These are phyloP conservation scores for Chlorospingus flavigularis DNA, from an alignment of 2,797 vertebrate species.

Conservation along the genomic window DNA sequence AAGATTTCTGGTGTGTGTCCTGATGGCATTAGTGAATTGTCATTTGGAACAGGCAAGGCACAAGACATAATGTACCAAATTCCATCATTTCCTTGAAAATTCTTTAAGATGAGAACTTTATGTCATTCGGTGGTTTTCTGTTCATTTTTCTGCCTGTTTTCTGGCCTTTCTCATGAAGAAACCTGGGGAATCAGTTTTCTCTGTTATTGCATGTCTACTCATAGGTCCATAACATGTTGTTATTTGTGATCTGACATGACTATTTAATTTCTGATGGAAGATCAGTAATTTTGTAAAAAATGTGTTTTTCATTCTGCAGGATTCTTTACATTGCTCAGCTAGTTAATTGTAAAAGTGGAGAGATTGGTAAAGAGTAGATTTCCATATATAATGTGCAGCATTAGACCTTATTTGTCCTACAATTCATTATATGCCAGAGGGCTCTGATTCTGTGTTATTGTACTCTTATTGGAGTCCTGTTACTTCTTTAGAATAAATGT, in stretches of 20 bases:
- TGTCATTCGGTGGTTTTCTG: neutral
- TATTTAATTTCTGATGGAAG: neutral
- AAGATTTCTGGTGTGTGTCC: neutral
- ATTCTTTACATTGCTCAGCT: neutral
- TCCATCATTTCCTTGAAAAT: neutral
- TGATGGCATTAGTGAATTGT: neutral
- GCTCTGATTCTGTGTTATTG: neutral
- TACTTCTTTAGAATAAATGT: neutral
- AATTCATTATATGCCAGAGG: neutral
- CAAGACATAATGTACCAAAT: neutral
- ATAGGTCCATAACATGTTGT: neutral
- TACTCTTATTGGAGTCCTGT: neutral
- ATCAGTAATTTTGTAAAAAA: neutral
- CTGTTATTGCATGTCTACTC: neutral
- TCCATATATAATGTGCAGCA: neutral
- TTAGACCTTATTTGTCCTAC: neutral
- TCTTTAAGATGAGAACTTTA: neutral
- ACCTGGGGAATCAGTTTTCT: neutral
- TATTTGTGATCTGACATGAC: neutral
- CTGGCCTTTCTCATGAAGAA: neutral
- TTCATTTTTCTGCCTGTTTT: neutral
- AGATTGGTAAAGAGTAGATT: neutral
- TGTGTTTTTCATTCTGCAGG: neutral
- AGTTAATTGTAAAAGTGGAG: neutral
- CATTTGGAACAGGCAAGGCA: neutral